phyloP scores from a whole-genome alignment of 2,113 vertebrate species.

The Loxodonta africana region DNA sequence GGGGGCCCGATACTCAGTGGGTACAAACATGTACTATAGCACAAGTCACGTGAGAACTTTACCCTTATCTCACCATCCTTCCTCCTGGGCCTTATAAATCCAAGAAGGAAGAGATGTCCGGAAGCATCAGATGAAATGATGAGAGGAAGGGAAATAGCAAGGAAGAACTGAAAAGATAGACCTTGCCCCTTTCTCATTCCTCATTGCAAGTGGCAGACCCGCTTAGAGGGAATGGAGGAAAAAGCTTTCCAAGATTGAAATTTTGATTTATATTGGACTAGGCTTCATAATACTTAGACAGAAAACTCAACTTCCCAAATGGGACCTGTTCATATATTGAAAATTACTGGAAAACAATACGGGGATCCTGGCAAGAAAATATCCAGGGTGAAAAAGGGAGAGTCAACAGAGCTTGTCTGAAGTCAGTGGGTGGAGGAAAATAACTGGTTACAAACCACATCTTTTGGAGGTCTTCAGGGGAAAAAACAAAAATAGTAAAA shows the following conservation, averaged over 20 bases:
- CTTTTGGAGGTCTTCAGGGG: neutral
- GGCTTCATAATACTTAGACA: neutral
- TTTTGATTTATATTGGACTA: neutral
- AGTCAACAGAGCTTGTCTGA: neutral
- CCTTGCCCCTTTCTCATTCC: neutral
- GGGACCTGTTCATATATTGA: neutral
- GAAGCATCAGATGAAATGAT: neutral
- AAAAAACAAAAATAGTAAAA: slow-evolving; percentile 6
- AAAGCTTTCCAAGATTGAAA: neutral
- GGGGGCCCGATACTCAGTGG: no score
- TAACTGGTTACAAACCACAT: neutral
- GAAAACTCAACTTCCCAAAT: neutral
- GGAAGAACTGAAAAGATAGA: neutral
- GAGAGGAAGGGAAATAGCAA: neutral
- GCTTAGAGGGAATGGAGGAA: neutral
- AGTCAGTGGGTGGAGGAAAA: neutral
- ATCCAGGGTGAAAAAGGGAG: neutral
- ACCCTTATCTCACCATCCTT: neutral
- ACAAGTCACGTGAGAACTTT: neutral
- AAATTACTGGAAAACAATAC: neutral
- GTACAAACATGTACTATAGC: neutral
- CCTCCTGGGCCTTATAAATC: neutral
- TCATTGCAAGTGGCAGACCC: neutral
- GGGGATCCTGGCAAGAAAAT: neutral
- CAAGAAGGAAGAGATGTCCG: neutral